These are phyloP conservation scores for Calephelis nemesis DNA, from an alignment of 1,140 invertebrate species.

Conservation along the genomic window DNA sequence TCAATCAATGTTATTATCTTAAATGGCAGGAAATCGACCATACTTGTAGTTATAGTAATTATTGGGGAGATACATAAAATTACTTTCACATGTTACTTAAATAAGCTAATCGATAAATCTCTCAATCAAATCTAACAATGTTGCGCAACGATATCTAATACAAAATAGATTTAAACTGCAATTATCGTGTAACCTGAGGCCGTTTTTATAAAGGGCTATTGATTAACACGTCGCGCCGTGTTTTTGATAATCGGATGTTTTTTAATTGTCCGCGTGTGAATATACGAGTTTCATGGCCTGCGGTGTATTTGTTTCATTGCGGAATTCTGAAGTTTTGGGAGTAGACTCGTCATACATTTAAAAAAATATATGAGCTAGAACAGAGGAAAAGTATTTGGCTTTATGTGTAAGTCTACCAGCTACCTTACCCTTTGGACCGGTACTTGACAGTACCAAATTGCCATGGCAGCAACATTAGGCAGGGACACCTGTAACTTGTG, in stretches of 20 bases:
- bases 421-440: too few relatives aligned
- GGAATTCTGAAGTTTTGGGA: neutral
- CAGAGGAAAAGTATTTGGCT: too few relatives aligned
- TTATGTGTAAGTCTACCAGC: too few relatives aligned
- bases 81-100: conserved; percentile 18
- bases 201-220: conserved; percentile 9
- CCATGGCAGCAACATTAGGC: too few relatives aligned
- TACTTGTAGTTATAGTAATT: conserved; percentile 5
- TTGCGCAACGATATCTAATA: conserved; percentile 15
- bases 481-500: too few relatives aligned
- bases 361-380: too few relatives aligned
- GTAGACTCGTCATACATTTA: too few relatives aligned
- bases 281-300: conserved; percentile 1
- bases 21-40: conserved; percentile 9
- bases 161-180: conserved; percentile 17
- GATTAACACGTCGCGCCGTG: conserved; percentile 7
- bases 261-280: conserved; percentile 17
- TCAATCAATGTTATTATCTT: neutral
- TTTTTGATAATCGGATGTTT: conserved; percentile 16
- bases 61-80: conserved; percentile 10
- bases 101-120: conserved; percentile 18
- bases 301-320: neutral
- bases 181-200: conserved; percentile 14
- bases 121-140: conserved; percentile 15
- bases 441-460: too few relatives aligned